Conservation (phyloP, 2,113 vertebrate species). For the Hyaena hyaena region DNA sequence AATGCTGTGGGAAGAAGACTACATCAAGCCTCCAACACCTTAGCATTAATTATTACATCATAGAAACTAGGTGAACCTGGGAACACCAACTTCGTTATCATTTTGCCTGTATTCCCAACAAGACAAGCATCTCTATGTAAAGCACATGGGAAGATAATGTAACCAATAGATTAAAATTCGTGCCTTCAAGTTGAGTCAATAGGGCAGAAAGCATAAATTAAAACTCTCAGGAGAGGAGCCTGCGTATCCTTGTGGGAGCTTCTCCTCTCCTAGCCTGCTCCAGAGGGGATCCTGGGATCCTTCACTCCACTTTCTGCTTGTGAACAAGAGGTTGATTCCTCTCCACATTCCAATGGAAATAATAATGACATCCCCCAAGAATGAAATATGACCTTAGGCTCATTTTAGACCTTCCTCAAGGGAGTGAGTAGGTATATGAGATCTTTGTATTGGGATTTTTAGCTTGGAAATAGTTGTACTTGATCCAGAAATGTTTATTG, state of each 20-base stretch:
- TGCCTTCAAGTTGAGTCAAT: not conserved
- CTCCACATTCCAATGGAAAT: not conserved
- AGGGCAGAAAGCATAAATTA: not conserved
- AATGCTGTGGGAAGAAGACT: not conserved
- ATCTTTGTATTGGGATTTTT: not conserved
- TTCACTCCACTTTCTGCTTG: not conserved
- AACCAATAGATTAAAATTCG: not conserved
- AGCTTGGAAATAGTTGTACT: conserved; percentile 14
- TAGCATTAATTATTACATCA: not conserved
- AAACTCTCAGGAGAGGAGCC: not conserved
- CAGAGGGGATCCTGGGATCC: not conserved
- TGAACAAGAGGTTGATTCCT: not conserved
- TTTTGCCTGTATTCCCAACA: not conserved
- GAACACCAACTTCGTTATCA: not conserved
- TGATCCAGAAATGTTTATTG: not conserved
- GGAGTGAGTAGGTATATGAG: not conserved
- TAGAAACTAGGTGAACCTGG: not conserved
- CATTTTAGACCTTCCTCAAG: not conserved
- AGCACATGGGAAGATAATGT: not conserved
- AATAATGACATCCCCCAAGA: not conserved
- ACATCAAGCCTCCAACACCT: not conserved
- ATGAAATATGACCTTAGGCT: not conserved
- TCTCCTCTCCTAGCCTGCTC: not conserved
- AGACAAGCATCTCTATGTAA: not conserved
- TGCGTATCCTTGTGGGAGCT: not conserved